phyloP scores from a whole-genome alignment of 2,113 vertebrate genomes.

The Ammodytes dubius region DNA sequence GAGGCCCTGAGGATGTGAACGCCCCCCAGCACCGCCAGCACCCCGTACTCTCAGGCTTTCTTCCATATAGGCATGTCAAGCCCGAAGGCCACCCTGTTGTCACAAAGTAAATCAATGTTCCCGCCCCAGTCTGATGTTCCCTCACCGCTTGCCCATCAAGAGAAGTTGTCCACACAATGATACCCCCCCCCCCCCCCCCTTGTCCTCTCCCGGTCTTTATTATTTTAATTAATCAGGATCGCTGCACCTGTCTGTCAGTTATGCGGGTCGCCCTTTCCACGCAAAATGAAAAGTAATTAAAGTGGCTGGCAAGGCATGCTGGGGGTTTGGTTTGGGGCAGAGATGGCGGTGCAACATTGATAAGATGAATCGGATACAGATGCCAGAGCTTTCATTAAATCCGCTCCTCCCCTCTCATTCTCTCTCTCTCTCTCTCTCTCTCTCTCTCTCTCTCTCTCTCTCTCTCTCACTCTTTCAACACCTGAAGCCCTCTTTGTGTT shows the following conservation, averaged over 20 bases:
- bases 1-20: conserved; percentile 60
- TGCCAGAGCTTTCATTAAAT: conserved; percentile 82
- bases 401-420: conserved; percentile 33
- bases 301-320: conserved; percentile 78
- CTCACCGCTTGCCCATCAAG: conserved; percentile 66
- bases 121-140: conserved; percentile 63
- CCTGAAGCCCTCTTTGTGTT: conserved; percentile 72
- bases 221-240: conserved; percentile 84
- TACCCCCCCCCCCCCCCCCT: conserved; percentile 54
- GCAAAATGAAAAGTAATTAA: conserved; percentile 81
- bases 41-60: conserved; percentile 30
- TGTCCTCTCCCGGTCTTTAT: conserved; percentile 67
- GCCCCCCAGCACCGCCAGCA: background rate
- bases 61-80: conserved; percentile 57
- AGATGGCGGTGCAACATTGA: conserved; percentile 71
- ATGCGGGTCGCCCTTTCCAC: conserved; percentile 59
- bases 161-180: conserved; percentile 64
- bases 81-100: conserved; percentile 76
- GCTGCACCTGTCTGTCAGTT: conserved; percentile 83
- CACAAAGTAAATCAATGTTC: conserved; percentile 81
- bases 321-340: conserved; percentile 79
- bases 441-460: background rate
- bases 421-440: background rate
- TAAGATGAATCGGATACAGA: conserved; percentile 81
- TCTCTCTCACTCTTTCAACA: conserved; percentile 46